These are phyloP conservation scores for Gallinago paraguaiae DNA, from an alignment of 2,113 vertebrate species.

Conservation along the genomic window DNA sequence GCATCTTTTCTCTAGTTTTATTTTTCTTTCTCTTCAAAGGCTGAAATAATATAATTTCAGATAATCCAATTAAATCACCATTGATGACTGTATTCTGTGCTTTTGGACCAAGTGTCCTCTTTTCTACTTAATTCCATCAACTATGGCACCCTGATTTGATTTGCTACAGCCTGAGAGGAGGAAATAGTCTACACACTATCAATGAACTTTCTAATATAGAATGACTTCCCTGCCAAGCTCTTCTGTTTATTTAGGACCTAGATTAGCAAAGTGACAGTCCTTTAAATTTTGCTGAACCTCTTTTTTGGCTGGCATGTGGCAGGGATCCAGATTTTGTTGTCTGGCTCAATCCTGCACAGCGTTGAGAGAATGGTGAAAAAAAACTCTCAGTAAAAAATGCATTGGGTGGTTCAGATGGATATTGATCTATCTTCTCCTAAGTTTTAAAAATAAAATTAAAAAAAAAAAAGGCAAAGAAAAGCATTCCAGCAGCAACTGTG, in stretches of 20 bases:
- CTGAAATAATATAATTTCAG: background rate
- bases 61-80: background rate
- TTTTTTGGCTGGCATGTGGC: background rate
- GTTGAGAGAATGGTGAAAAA: background rate
- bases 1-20: background rate
- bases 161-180: background rate
- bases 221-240: background rate
- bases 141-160: rapidly evolving
- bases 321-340: background rate
- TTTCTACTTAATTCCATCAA: background rate
- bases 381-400: background rate
- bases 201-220: background rate
- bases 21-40: background rate
- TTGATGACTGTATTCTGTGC: background rate
- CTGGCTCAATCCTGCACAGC: background rate
- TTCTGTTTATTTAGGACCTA: background rate
- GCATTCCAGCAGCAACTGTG: background rate
- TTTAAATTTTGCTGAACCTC: background rate
- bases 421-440: background rate
- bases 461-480: background rate
- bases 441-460: background rate
- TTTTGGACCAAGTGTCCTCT: background rate
- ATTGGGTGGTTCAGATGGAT: background rate
- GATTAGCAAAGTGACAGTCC: background rate
- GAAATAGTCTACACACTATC: background rate